Evolutionary conservation across 2,888 invertebrate species (phyloP).

Genomic region (Aporophyla nigra): DNA sequence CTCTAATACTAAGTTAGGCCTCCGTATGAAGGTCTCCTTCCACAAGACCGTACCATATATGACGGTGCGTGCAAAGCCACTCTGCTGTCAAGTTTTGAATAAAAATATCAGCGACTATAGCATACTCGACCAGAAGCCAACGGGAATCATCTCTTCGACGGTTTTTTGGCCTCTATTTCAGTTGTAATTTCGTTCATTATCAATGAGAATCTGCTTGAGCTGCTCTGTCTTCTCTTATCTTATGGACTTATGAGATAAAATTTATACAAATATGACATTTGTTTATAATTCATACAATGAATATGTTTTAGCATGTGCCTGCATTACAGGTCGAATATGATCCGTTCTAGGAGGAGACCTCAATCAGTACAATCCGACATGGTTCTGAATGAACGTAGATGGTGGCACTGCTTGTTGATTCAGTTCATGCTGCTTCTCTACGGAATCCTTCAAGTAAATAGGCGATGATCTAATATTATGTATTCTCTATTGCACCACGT

Average conservation of each 20-base stretch:
- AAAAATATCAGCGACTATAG: not conserved
- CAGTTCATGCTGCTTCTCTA: not conserved
- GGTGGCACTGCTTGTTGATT: not conserved
- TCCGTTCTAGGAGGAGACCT: not conserved
- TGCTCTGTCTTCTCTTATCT: not conserved
- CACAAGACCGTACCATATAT: slow-evolving; percentile 4
- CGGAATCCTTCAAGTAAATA: not conserved
- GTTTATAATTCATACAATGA: too few relatives aligned
- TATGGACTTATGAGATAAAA: not conserved
- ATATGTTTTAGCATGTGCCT: not conserved
- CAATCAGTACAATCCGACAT: slow-evolving; percentile 1
- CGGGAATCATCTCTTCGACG: not conserved
- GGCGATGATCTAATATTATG: not conserved
- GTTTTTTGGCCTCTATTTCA: not conserved
- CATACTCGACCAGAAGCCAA: not conserved
- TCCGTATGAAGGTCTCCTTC: slow-evolving; percentile 18
- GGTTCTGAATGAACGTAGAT: slow-evolving; percentile 1
- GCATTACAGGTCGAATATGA: not conserved
- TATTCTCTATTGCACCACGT: not conserved
- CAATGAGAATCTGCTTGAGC: too few relatives aligned
- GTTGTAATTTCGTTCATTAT: not conserved
- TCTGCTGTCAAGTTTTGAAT: not conserved
- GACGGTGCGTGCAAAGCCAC: not conserved
- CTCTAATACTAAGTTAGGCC: slow-evolving; percentile 60
- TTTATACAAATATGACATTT: slow-evolving; percentile 1